A percentile compares a stretch with the other conserved stretches of the same genome.
Evolutionary conservation across 2,888 invertebrate species (phyloP).

Genomic region (Sceliomorpha sp.): DNA sequence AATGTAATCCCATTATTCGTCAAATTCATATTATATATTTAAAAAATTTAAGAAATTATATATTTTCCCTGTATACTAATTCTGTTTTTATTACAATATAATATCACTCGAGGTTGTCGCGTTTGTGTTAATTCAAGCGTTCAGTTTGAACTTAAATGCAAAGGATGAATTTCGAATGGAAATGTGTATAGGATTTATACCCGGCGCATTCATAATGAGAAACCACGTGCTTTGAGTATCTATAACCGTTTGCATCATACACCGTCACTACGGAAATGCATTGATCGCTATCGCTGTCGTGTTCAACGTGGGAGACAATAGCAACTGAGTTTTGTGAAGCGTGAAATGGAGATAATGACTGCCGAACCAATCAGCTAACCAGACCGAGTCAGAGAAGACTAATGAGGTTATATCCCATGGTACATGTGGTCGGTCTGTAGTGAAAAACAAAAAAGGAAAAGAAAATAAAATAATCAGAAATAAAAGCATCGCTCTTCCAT

Average conservation of each 20-base stretch:
- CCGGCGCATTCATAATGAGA: slow-evolving; percentile 24
- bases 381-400: slow-evolving; percentile 69
- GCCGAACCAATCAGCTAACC: slow-evolving; percentile 75
- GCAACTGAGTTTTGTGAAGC: slow-evolving; percentile 68
- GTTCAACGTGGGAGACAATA: slow-evolving; percentile 60
- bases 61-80: no score
- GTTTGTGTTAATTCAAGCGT: no score
- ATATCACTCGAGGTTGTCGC: no score
- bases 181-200: slow-evolving; percentile 10
- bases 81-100: no score
- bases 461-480: slow-evolving; percentile 29
- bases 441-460: slow-evolving; percentile 19
- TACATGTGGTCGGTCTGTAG: slow-evolving; percentile 36
- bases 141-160: no score
- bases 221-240: slow-evolving; percentile 31
- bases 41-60: no score
- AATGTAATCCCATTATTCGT: no score
- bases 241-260: slow-evolving; percentile 48
- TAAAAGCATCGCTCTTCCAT: slow-evolving; percentile 1
- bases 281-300: slow-evolving; percentile 48
- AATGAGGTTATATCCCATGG: slow-evolving; percentile 67
- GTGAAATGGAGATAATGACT: slow-evolving; percentile 79
- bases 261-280: slow-evolving; percentile 40
- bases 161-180: no score
- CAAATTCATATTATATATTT: no score